phyloP scores from a whole-genome alignment of 1,140 invertebrate species.

The Octopus sinensis region DNA sequence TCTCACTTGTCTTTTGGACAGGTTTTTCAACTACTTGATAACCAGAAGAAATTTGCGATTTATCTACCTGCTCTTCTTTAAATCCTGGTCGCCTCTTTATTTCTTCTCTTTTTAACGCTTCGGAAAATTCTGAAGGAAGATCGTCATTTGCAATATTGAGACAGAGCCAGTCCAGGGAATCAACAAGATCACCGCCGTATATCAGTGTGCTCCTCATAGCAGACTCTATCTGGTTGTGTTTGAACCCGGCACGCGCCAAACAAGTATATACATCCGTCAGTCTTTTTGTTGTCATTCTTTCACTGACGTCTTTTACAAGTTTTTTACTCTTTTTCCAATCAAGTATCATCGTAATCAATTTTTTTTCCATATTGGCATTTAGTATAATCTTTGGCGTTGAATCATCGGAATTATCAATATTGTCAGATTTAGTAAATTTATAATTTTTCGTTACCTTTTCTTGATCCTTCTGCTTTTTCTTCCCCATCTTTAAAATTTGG shows the following conservation, averaged over 20 bases:
- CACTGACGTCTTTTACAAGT: slow-evolving; percentile 37
- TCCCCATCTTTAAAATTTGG: not conserved
- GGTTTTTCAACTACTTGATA: not conserved
- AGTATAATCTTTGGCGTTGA: not conserved
- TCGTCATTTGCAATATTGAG: slow-evolving; percentile 50
- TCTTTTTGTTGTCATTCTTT: slow-evolving; percentile 48
- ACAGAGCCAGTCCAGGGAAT: slow-evolving; percentile 54
- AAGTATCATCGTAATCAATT: slow-evolving; percentile 38
- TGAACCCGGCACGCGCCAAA: slow-evolving; percentile 47
- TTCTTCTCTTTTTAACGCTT: slow-evolving; percentile 41
- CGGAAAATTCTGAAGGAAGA: slow-evolving; percentile 48
- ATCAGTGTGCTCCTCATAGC: slow-evolving; percentile 45
- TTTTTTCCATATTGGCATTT: slow-evolving; percentile 31
- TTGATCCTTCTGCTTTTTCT: not conserved
- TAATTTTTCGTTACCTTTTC: not conserved
- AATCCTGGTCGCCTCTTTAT: slow-evolving; percentile 38
- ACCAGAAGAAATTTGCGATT: not conserved
- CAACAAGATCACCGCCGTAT: slow-evolving; percentile 50
- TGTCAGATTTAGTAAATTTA: slow-evolving; percentile 10
- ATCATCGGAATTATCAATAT: not conserved
- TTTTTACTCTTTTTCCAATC: slow-evolving; percentile 28
- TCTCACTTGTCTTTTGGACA: slow-evolving; percentile 4
- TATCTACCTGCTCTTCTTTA: slow-evolving; percentile 14
- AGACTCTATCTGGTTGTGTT: slow-evolving; percentile 46
- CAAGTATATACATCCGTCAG: slow-evolving; percentile 50